Evolutionary conservation across 1,140 invertebrate genomes (phyloP).

Genomic region (Littorina saxatilis): DNA sequence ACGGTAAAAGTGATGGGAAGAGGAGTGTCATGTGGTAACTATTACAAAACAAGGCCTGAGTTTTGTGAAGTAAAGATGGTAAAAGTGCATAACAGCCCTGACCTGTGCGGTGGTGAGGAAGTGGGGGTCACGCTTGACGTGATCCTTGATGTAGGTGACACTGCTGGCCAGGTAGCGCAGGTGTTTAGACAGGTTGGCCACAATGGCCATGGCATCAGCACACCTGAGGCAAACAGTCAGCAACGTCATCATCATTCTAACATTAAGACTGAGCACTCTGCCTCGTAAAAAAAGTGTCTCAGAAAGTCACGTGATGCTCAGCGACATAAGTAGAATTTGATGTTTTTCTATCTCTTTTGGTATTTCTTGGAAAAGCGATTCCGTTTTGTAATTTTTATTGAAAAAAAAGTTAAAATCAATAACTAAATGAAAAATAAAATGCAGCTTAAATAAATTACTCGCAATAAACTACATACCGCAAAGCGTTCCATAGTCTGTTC

Average conservation of each 20-base stretch:
- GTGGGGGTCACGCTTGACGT: constrained; percentile 69
- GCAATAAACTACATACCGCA: background rate
- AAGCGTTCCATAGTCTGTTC: too few species aligned
- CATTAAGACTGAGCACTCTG: background rate
- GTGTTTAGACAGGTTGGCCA: constrained; percentile 76
- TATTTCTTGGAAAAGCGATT: too few species aligned
- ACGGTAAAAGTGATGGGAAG: too few species aligned
- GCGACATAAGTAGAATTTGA: too few species aligned
- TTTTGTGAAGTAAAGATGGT: too few species aligned
- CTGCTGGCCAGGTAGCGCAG: constrained; percentile 74
- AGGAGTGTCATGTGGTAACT: too few species aligned
- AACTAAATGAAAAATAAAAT: background rate
- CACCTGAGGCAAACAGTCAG: constrained; percentile 65
- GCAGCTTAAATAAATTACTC: background rate
- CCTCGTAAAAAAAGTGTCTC: background rate
- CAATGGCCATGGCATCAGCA: constrained; percentile 75
- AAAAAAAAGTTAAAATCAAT: too few species aligned
- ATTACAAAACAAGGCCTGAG: too few species aligned
- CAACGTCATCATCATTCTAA: background rate
- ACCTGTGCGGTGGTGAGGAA: constrained; percentile 64
- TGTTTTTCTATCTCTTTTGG: too few species aligned
- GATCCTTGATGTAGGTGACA: constrained; percentile 73
- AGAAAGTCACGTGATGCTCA: too few species aligned
- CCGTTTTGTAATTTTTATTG: too few species aligned
- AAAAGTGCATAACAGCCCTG: too few species aligned